These are phyloP conservation scores for Drosophila greeni DNA, from an alignment of 2,888 invertebrate genomes.

Conservation along the genomic window DNA sequence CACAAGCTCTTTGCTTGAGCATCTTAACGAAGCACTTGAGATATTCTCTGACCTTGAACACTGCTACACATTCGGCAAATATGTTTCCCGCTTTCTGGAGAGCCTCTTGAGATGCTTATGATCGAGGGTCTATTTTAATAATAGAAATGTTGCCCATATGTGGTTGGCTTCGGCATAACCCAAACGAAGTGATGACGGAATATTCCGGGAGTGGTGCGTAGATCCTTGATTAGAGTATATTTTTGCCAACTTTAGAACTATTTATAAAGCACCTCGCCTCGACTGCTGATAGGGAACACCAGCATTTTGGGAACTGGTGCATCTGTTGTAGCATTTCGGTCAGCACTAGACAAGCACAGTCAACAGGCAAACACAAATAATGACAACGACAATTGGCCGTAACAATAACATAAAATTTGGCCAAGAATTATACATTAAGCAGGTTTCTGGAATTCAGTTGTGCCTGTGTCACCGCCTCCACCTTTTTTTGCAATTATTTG, in stretches of 20 bases:
- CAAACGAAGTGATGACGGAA: background rate
- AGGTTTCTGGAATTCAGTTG: slow-evolving; percentile 55
- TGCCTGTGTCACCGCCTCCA: slow-evolving; percentile 1
- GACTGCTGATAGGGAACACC: background rate
- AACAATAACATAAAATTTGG: slow-evolving; percentile 56
- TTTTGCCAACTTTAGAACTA: slow-evolving; percentile 2
- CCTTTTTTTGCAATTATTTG: slow-evolving; percentile 33
- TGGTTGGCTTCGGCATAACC: background rate
- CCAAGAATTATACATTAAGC: slow-evolving; percentile 60
- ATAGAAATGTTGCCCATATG: background rate
- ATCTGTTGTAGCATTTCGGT: slow-evolving; percentile 36
- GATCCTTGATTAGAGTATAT: background rate
- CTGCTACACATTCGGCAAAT: slow-evolving; percentile 43
- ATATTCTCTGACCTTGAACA: slow-evolving; percentile 52
- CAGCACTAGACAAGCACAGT: slow-evolving; percentile 58
- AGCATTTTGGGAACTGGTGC: background rate
- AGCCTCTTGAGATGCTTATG: slow-evolving; percentile 41
- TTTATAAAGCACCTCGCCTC: slow-evolving; percentile 2
- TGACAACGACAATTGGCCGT: slow-evolving; percentile 39
- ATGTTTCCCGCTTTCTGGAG: slow-evolving; percentile 55
- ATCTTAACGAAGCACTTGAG: slow-evolving; percentile 43
- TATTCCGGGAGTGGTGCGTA: background rate
- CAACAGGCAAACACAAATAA: slow-evolving; percentile 47
- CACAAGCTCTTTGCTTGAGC: slow-evolving; percentile 38
- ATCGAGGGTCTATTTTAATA: background rate